Base-by-base conservation (phyloP, 2,113 vertebrate genomes). In the Catagonus wagneri region DNA sequence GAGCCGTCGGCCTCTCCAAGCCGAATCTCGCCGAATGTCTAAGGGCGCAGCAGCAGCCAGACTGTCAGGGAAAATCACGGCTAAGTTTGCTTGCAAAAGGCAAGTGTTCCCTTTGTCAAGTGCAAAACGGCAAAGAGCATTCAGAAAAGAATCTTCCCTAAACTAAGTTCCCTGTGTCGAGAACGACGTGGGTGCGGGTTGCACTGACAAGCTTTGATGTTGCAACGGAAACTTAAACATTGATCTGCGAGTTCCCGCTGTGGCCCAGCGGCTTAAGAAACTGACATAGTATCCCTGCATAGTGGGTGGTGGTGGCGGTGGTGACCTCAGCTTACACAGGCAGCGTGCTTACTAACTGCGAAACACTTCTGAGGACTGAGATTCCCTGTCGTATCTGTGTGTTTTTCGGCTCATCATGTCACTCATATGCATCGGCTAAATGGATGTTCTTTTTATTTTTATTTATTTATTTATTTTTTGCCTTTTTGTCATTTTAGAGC, bases 121-220 rank as follows among this genome's bases (percentile, higher is more conserved):
- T 29, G 32, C 89, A 96, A 95, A 95, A 60, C 22, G 20, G 27
- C 52, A 19, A 84, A 84, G 63, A 75, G 22, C 32, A 36, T n/a
- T 52, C 81, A 84, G 83, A 60, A 92, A 93, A 34, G 85, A 90
- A 50, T 50, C 27, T 85, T 66, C 29, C 86, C 66, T 94, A n/a
- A 27, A 25, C 34, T 60, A 61, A 79, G 93, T 89, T 92, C n/a
- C 56, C 34, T 75, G 74, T 60, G 58, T 83, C 44, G 52, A 80
- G 69, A 61, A 39, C 23, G 61, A 34, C 3, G 1, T 36, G 15
- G 80, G 44, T 25, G 7, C 74, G 69, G 32, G 32, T 58, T 95
- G 20, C 65, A 91, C 66, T 72, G 90, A 93, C 7, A 94, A 90
- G 86, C 44, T 75, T 95, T 89, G 79, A 63, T 50, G 89, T 90